Base-by-base conservation (phyloP, 2,888 invertebrate genomes). In the Empis stercorea region DNA sequence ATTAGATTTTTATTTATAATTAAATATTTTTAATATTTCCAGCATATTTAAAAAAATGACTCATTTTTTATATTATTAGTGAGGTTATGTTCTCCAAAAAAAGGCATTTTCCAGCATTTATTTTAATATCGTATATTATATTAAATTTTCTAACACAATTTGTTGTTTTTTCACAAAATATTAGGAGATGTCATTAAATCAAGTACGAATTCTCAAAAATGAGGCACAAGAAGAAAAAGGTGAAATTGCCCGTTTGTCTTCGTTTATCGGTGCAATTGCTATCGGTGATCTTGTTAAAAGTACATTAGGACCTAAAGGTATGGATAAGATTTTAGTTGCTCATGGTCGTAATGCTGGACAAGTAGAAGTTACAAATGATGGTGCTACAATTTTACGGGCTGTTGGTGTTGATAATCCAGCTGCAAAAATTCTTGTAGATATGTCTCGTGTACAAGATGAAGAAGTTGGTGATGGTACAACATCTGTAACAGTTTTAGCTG, bases 381-480 rank as follows among this genome's bases (percentile, higher is more conserved):
- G 99, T 49, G 99, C 99, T 13, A 99, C 99, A 9, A 99, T 99
- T 63, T 73, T 99, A 46, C 91, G 94, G 67, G 81, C 91, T 1
- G 80, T 99, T 48, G 97, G 97, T 46, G 89, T 99, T 15, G 97
- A 99, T 65, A 99, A 99, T 71, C 96, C 99, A 17, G 97, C 99
- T 30, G 97, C 97, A 1, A 99, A 99, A 72, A 91, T 99, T 60
- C 75, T 99, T 44, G 95, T 99, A n/a, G 94, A 99, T 57, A 96
- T 99, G 81, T 89, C 97, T 13, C 87, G 89, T 70, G 94, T 94
- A 4, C 99, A 99, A 66, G 99, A 99, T 72, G 94, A 94, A 65
- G 99, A 99, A 76, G 97, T 99, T 49, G 99, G 99, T 40, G 99
- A 99, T 78, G 99, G 99, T 13, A 99, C 99, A n/a, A 99, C 99